Evolutionary conservation across 2,113 vertebrate genomes (phyloP).

Genomic region (Mustela nigripes): DNA sequence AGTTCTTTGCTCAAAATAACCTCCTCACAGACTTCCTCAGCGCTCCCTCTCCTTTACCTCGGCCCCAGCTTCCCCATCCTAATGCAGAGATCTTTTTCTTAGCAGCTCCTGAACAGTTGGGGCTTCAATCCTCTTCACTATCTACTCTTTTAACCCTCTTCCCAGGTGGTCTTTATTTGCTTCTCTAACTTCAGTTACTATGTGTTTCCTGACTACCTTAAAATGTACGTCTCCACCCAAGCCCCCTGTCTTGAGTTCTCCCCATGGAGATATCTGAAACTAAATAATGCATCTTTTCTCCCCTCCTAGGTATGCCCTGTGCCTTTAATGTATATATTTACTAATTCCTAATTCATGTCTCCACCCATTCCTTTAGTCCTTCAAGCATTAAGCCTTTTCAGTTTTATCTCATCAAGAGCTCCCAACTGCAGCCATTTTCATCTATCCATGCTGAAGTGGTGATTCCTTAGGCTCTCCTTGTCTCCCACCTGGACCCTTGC

Average conservation of each 20-base stretch:
- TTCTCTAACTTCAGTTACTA: not conserved
- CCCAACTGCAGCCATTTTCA: not conserved
- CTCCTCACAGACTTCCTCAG: not conserved
- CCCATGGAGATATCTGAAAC: not conserved
- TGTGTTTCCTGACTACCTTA: not conserved
- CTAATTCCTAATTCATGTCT: not conserved
- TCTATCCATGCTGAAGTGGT: not conserved
- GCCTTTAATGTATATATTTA: not conserved
- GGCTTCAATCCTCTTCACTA: not conserved
- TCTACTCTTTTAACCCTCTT: not conserved
- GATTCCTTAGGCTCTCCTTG: not conserved
- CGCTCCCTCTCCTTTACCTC: not conserved
- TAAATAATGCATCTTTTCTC: not conserved
- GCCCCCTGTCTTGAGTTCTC: not conserved
- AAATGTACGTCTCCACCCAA: not conserved
- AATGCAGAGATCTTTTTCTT: not conserved
- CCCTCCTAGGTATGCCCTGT: no score
- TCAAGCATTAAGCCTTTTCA: not conserved
- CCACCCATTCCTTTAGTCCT: not conserved
- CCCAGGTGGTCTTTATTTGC: not conserved
- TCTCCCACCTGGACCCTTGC: not conserved
- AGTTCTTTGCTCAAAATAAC: not conserved
- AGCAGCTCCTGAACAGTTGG: accelerated
- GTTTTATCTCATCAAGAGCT: not conserved
- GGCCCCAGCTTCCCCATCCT: not conserved